Percentiles rank a stretch among this genome's conserved stretches.
phyloP scores from a whole-genome alignment of 2,113 vertebrate species.

The Peromyscus californicus region DNA sequence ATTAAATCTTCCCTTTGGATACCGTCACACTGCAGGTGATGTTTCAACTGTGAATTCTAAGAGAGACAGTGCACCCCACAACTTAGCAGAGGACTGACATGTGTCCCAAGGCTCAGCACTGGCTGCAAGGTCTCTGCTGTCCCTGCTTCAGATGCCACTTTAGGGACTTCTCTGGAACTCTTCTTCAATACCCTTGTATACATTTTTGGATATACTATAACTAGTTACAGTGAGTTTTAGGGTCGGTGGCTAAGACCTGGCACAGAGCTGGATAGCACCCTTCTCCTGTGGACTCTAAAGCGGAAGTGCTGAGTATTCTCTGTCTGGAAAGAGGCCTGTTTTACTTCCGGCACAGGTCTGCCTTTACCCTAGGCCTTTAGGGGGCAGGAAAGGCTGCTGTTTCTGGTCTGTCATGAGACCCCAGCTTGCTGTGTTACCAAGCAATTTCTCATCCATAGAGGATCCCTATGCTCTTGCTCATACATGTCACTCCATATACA shows the following conservation, averaged over 20 bases:
- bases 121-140: not conserved
- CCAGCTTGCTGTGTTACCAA: not conserved
- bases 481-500: not conserved
- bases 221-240: not conserved
- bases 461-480: not conserved
- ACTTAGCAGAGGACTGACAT: not conserved
- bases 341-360: not conserved
- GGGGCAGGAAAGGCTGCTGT: not conserved
- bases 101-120: not conserved
- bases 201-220: not conserved
- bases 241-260: not conserved
- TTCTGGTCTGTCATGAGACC: not conserved
- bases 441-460: accelerated
- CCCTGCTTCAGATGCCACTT: not conserved
- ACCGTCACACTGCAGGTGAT: too few species aligned
- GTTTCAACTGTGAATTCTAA: not conserved
- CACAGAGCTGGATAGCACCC: not conserved
- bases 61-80: not conserved
- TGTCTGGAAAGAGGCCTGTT: not conserved
- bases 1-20: not conserved
- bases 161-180: not conserved
- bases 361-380: not conserved
- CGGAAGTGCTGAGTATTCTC: not conserved
- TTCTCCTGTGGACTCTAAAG: not conserved
- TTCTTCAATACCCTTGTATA: not conserved